A percentile compares a stretch with the other conserved stretches of the same genome.
Evolutionary conservation across 2,113 vertebrate genomes (phyloP).

Genomic region (Psittacara wagleri): DNA sequence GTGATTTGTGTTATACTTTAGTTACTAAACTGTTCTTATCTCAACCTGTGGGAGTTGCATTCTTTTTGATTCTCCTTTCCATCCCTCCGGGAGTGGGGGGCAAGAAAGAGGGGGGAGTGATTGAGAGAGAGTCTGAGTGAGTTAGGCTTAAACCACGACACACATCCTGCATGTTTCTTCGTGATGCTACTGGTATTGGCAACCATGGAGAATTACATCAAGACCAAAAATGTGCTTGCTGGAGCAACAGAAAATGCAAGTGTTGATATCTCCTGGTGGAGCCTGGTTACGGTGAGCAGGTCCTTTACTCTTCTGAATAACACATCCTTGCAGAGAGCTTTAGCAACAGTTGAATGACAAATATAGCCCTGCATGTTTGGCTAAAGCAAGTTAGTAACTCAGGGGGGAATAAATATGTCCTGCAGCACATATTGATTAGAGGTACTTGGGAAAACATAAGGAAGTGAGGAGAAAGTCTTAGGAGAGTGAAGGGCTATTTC

Average conservation of each 20-base stretch:
- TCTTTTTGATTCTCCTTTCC: no score
- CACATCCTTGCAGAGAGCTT: neutral
- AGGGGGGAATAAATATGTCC: neutral
- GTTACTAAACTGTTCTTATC: no score
- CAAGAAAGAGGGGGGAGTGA: no score
- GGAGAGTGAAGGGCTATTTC: fast-evolving
- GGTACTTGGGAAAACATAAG: neutral
- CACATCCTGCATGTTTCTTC: neutral
- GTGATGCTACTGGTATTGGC: neutral
- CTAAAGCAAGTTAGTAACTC: neutral
- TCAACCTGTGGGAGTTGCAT: no score
- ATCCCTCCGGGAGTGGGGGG: no score
- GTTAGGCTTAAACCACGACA: no score
- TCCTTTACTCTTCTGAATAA: neutral
- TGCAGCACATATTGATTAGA: neutral
- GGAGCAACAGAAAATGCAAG: neutral
- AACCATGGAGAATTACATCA: neutral
- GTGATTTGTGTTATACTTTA: no score
- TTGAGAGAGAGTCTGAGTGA: no score
- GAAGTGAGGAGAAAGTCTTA: neutral
- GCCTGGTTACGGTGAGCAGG: neutral
- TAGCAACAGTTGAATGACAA: neutral
- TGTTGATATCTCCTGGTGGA: neutral
- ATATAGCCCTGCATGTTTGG: neutral
- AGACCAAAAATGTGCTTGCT: neutral